phyloP scores from a whole-genome alignment of 1,140 invertebrate species.

The Drosophila malerkotliana region DNA sequence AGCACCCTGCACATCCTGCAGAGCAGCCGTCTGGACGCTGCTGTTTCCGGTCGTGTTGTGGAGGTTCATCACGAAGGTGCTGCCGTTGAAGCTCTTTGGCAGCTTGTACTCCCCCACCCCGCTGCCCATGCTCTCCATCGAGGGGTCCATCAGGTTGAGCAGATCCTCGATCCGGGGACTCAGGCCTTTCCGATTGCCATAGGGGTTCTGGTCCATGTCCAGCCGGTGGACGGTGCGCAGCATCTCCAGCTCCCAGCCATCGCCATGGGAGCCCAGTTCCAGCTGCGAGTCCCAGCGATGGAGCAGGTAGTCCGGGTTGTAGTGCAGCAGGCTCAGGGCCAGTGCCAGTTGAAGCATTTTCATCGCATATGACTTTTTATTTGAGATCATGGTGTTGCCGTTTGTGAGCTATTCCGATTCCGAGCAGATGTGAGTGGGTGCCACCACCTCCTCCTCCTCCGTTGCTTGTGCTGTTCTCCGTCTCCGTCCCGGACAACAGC shows the following conservation, averaged over 20 bases:
- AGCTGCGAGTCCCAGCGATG: conserved; percentile 82
- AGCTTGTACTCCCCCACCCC: conserved; percentile 51
- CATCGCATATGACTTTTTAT: conserved; percentile 89
- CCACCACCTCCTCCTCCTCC: conserved; percentile 6
- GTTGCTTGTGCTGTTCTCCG: conserved; percentile 13
- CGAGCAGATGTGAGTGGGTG: conserved; percentile 50
- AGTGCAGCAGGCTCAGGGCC: conserved; percentile 89
- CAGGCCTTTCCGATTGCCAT: conserved; percentile 89
- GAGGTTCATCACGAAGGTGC: conserved; percentile 86
- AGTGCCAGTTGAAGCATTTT: conserved; percentile 91
- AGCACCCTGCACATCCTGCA: conserved; percentile 68
- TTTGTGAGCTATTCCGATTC: conserved; percentile 10
- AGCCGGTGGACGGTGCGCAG: conserved; percentile 85
- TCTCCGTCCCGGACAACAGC: conserved; percentile 69
- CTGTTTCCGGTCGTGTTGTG: conserved; percentile 75
- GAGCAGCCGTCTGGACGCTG: conserved; percentile 72
- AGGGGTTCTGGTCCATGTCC: conserved; percentile 85
- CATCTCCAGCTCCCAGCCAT: conserved; percentile 86
- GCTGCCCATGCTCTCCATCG: conserved; percentile 10
- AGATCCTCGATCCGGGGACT: conserved; percentile 87
- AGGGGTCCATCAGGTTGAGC: conserved; percentile 84
- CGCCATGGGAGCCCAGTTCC: conserved; percentile 86
- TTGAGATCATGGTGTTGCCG: conserved; percentile 86
- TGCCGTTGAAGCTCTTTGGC: conserved; percentile 84
- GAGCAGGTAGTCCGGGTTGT: conserved; percentile 87